A percentile compares a stretch with the other conserved stretches of the same genome.
These are phyloP conservation scores for Coptodon rendalli DNA, from an alignment of 2,113 vertebrate species.

Conservation along the genomic window DNA sequence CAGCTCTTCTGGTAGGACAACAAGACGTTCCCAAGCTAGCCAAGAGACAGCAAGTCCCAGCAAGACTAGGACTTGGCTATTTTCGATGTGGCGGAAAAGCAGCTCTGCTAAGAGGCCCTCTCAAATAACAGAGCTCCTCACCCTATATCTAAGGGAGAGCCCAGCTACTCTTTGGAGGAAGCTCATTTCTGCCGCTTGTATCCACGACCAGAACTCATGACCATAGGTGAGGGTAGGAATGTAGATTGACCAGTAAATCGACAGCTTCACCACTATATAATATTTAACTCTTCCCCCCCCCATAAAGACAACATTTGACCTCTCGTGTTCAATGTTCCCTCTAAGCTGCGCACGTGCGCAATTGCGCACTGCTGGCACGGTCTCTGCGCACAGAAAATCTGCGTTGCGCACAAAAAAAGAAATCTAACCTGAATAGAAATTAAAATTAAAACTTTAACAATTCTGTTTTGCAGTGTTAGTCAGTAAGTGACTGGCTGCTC, in stretches of 20 bases:
- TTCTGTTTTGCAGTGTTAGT: too few relatives aligned
- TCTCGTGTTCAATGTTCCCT: neutral
- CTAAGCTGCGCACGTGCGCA: too few relatives aligned
- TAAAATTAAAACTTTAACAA: too few relatives aligned
- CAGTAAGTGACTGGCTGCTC: too few relatives aligned
- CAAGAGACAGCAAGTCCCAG: neutral
- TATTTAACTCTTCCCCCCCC: fast-evolving
- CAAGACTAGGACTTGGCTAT: neutral
- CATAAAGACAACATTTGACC: neutral
- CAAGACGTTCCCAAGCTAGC: too few relatives aligned
- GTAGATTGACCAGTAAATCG: neutral
- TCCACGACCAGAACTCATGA: neutral
- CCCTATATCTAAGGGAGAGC: neutral
- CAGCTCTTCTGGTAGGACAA: neutral
- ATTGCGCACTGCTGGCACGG: too few relatives aligned
- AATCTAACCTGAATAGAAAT: too few relatives aligned
- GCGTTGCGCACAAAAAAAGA: too few relatives aligned
- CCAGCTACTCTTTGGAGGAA: neutral
- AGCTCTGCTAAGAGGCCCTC: neutral
- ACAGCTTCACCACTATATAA: neutral
- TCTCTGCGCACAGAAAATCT: too few relatives aligned
- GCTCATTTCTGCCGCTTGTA: neutral
- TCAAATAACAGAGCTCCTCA: neutral
- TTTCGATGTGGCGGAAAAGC: neutral
- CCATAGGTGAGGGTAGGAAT: neutral